Percentiles rank a stretch among this genome's conserved stretches.
Evolutionary conservation across 2,888 invertebrate genomes (phyloP).

Genomic region (Rotaria sp.): DNA sequence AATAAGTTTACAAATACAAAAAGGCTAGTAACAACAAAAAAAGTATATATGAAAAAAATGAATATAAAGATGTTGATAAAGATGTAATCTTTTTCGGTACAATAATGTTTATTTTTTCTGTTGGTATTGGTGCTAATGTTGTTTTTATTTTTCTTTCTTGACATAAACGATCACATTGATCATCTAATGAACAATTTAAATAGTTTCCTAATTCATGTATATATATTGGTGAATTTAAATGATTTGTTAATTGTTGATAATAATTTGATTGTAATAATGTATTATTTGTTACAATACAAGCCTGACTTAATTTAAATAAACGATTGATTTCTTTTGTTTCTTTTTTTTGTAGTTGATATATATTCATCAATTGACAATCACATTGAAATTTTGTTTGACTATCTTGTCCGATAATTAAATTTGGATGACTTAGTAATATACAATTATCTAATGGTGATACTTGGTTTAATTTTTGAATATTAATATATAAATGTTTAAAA

Average conservation of each 20-base stretch:
- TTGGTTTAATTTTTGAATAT: not conserved
- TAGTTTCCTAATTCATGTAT: not conserved
- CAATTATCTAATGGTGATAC: slow-evolving; percentile 3
- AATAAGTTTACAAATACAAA: slow-evolving; percentile 12
- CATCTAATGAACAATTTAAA: not conserved
- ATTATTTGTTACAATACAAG: not conserved
- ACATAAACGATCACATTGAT: not conserved
- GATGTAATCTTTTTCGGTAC: not conserved
- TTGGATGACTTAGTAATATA: not conserved
- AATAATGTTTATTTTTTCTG: not conserved
- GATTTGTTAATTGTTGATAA: not conserved
- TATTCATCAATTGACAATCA: not conserved
- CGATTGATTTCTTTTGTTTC: not conserved
- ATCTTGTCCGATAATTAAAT: not conserved
- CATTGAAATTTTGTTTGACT: not conserved
- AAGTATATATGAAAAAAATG: not conserved
- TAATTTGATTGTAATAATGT: not conserved
- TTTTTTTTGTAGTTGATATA: not conserved
- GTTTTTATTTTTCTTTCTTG: not conserved
- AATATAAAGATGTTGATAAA: not conserved
- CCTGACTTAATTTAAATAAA: not conserved
- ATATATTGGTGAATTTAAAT: not conserved
- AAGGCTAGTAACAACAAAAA: not conserved
- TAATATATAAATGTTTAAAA: not conserved
- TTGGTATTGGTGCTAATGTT: not conserved